A percentile compares a stretch with the other conserved stretches of the same genome.
phyloP scores from a whole-genome alignment of 2,888 invertebrate genomes.

The Strigamia crassipes region DNA sequence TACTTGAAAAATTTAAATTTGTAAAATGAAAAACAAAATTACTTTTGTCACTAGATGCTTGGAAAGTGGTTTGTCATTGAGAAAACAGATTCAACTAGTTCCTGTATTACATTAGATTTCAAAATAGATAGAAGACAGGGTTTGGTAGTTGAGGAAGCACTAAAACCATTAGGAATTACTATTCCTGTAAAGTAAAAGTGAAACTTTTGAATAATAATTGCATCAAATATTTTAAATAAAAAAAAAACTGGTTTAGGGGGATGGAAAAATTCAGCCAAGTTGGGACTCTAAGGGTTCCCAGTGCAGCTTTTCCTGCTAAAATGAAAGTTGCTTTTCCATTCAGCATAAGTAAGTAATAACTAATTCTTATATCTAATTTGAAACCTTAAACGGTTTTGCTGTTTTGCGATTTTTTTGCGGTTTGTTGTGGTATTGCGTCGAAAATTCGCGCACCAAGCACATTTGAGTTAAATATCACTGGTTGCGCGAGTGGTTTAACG shows the following conservation, averaged over 20 bases:
- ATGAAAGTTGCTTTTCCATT: conserved; percentile 79
- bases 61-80: conserved; percentile 82
- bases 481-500: too few relatives aligned
- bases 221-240: too few relatives aligned
- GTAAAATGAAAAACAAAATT: not conserved
- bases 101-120: conserved; percentile 67
- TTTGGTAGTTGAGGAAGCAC: not conserved
- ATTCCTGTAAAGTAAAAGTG: not conserved
- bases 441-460: too few relatives aligned
- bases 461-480: too few relatives aligned
- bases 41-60: conserved; percentile 68
- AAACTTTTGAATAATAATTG: too few relatives aligned
- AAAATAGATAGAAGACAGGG: not conserved
- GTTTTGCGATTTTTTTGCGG: too few relatives aligned
- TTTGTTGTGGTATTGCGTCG: too few relatives aligned
- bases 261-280: conserved; percentile 57
- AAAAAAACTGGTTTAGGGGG: too few relatives aligned
- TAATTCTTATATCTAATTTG: too few relatives aligned
- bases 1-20: not conserved
- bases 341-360: conserved; percentile 70
- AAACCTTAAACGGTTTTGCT: too few relatives aligned
- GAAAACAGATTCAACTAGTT: conserved; percentile 79
- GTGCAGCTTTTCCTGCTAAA: conserved; percentile 64
- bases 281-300: conserved; percentile 69
- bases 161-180: not conserved